phyloP scores from a whole-genome alignment of 2,797 vertebrate genomes.

The Protosalanx chinensis region DNA sequence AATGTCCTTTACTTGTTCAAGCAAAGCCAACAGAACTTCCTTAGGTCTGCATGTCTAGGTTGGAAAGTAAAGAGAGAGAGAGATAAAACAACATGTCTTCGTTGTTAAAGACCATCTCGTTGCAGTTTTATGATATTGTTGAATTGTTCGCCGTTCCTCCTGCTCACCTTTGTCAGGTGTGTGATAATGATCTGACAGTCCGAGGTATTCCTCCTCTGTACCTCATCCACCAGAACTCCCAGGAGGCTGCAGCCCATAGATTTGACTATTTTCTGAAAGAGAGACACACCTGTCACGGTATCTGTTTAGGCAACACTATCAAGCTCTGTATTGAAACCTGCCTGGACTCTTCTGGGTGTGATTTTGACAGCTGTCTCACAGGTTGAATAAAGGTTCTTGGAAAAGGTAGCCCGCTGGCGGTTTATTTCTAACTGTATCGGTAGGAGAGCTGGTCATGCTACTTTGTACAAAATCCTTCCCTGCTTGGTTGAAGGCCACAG shows the following conservation, averaged over 20 bases:
- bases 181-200: conserved; percentile 57
- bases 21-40: conserved; percentile 75
- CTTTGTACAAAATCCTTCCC: background rate
- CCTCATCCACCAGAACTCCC: conserved; percentile 54
- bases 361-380: background rate
- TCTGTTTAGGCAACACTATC: background rate
- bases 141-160: background rate
- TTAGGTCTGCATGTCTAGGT: conserved; percentile 62
- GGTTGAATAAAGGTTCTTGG: background rate
- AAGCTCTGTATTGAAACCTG: background rate
- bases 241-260: conserved; percentile 65
- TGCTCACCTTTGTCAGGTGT: conserved; percentile 60
- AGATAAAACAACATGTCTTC: background rate
- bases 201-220: conserved; percentile 31
- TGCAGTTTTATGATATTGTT: background rate
- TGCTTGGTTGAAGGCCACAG: conserved; percentile 16
- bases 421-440: background rate
- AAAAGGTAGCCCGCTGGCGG: background rate
- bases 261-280: conserved; percentile 58
- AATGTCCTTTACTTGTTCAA: conserved; percentile 79
- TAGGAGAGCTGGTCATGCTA: background rate
- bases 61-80: conserved; percentile 6
- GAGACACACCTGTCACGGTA: conserved; percentile 1
- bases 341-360: background rate
- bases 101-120: background rate